A percentile compares a stretch with the other conserved stretches of the same genome.
These are phyloP conservation scores for Orbicella faveolata DNA, from an alignment of 64 coral and sea anemone genomes.

Conservation along the genomic window DNA sequence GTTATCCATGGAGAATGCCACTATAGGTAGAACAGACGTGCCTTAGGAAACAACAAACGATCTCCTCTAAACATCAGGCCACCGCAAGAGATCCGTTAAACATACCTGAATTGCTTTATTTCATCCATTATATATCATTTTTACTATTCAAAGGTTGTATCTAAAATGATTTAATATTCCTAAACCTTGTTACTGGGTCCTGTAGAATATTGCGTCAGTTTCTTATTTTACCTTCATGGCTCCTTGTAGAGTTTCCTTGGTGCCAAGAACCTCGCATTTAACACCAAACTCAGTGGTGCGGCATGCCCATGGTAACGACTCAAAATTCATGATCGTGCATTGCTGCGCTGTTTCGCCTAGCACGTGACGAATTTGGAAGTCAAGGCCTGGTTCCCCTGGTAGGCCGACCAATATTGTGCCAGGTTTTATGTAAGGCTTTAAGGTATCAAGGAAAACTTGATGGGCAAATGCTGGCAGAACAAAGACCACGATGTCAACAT, in stretches of 20 bases:
- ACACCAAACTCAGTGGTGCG: constrained; percentile 39
- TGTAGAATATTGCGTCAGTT: not conserved
- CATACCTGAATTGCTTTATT: not conserved
- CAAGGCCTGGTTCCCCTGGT: constrained; percentile 26
- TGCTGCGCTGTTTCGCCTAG: not conserved
- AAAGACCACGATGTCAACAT: constrained; percentile 44
- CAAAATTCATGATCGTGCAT: constrained; percentile 37
- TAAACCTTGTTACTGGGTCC: not conserved
- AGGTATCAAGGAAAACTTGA: constrained; percentile 12
- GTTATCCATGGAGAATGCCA: too few relatives aligned
- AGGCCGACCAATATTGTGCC: constrained; percentile 23
- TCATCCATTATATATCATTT: not conserved
- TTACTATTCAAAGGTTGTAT: not conserved
- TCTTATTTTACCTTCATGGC: constrained; percentile 5
- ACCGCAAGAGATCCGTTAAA: not conserved
- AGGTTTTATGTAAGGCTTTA: constrained; percentile 11
- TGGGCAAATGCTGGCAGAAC: constrained; percentile 15
- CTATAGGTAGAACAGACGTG: too few relatives aligned
- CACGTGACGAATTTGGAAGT: not conserved
- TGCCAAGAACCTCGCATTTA: constrained; percentile 36
- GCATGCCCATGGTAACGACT: constrained; percentile 35
- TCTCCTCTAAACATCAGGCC: too few relatives aligned
- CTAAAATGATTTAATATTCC: not conserved
- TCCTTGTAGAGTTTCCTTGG: constrained; percentile 32
- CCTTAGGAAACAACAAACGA: too few relatives aligned